phyloP scores from a whole-genome alignment of 2,797 vertebrate species.

The Nothura maculosa region DNA sequence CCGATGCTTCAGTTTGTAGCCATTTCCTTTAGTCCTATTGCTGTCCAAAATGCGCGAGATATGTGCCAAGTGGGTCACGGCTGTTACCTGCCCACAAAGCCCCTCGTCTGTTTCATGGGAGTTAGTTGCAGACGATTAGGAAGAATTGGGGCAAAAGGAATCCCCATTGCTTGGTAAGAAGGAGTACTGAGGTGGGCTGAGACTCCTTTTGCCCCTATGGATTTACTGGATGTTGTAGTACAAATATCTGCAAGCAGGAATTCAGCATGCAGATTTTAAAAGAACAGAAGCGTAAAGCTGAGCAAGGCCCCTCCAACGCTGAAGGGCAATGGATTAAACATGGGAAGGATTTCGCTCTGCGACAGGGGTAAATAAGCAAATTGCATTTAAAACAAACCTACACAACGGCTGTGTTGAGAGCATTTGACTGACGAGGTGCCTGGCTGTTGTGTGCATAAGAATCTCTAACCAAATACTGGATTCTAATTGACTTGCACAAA shows the following conservation, averaged over 20 bases:
- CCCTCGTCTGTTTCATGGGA: not conserved
- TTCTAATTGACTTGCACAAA: constrained; percentile 69
- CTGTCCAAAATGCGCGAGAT: too few species aligned
- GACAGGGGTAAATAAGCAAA: constrained; percentile 42
- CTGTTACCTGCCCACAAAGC: not conserved
- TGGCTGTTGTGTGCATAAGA: constrained; percentile 29
- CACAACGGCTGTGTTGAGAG: not conserved
- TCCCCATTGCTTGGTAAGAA: not conserved
- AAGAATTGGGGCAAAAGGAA: not conserved
- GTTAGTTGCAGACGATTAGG: not conserved
- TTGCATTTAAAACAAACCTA: constrained; percentile 19
- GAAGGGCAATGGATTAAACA: not conserved
- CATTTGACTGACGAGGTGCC: not conserved
- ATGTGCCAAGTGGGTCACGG: fast-evolving
- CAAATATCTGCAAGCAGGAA: not conserved
- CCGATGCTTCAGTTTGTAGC: too few species aligned
- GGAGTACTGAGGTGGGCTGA: not conserved
- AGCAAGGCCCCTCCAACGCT: not conserved
- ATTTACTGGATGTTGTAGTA: not conserved
- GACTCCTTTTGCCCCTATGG: not conserved
- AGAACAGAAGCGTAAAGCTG: not conserved
- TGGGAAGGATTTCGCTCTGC: not conserved
- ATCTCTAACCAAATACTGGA: constrained; percentile 60
- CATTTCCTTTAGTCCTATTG: too few species aligned
- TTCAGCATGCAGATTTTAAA: not conserved